Conservation (phyloP, 2,113 vertebrate genomes). For the Corapipo altera region DNA sequence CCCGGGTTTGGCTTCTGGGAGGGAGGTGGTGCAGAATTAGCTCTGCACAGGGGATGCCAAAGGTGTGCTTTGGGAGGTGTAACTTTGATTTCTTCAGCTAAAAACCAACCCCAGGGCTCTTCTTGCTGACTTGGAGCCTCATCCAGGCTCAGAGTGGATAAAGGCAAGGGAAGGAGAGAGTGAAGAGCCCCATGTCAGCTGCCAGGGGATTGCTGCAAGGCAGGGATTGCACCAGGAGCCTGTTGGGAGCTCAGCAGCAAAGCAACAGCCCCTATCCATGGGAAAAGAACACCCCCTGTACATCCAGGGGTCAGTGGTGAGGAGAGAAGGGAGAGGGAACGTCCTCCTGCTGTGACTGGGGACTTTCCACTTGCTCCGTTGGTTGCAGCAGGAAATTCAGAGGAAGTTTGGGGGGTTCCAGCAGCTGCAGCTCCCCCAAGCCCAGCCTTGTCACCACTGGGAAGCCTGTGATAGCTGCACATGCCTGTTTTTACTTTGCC, state of each 20-base stretch:
- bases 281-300: not conserved
- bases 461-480: not conserved
- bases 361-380: not conserved
- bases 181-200: not conserved
- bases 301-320: accelerated
- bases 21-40: not conserved
- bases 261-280: accelerated
- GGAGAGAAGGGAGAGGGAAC: not conserved
- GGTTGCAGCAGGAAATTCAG: not conserved
- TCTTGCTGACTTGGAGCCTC: not conserved
- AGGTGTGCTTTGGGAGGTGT: not conserved
- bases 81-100: not conserved
- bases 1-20: accelerated
- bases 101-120: not conserved
- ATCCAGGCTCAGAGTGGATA: not conserved
- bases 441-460: accelerated
- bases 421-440: not conserved
- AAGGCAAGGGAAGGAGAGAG: not conserved
- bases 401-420: not conserved
- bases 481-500: not conserved
- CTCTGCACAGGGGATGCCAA: accelerated
- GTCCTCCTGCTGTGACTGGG: not conserved
- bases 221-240: not conserved
- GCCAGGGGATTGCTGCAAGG: not conserved
- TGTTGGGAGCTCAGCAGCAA: not conserved